Evolutionary conservation across 2,113 vertebrate genomes (phyloP).

Genomic region (Lethenteron reissneri): DNA sequence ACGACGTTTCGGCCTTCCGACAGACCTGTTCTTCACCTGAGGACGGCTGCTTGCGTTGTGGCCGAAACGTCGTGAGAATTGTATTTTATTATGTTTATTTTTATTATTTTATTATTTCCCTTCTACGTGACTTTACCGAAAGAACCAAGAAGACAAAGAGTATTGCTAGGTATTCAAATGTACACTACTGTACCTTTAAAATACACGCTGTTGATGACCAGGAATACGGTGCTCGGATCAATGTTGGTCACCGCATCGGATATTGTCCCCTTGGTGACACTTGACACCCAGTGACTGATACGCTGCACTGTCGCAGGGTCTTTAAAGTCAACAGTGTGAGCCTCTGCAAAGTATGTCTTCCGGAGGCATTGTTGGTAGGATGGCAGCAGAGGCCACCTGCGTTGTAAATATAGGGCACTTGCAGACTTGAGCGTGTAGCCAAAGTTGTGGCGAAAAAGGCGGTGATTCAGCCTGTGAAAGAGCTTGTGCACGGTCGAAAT

Average conservation of each 20-base stretch:
- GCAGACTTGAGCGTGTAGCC: conserved; percentile 64
- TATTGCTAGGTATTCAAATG: too few species aligned
- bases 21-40: too few species aligned
- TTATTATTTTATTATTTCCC: too few species aligned
- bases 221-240: conserved; percentile 47
- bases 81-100: too few species aligned
- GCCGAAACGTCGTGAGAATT: too few species aligned
- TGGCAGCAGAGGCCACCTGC: conserved; percentile 28
- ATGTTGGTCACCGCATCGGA: conserved; percentile 50
- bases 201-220: conserved; percentile 87
- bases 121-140: too few species aligned
- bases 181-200: conserved; percentile 56
- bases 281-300: conserved; percentile 51
- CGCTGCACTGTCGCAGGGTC: conserved; percentile 46
- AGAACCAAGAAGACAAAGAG: too few species aligned
- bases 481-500: conserved; percentile 63
- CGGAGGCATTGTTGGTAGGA: conserved; percentile 40
- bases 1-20: too few species aligned
- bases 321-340: conserved; percentile 51
- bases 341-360: conserved; percentile 62
- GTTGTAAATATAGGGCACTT: conserved; percentile 57
- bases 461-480: conserved; percentile 70
- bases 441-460: conserved; percentile 79
- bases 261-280: conserved; percentile 71
- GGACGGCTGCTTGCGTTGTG: too few species aligned